These are phyloP conservation scores for Pterostichus madidus DNA, from an alignment of 2,888 invertebrate species.

Conservation along the genomic window DNA sequence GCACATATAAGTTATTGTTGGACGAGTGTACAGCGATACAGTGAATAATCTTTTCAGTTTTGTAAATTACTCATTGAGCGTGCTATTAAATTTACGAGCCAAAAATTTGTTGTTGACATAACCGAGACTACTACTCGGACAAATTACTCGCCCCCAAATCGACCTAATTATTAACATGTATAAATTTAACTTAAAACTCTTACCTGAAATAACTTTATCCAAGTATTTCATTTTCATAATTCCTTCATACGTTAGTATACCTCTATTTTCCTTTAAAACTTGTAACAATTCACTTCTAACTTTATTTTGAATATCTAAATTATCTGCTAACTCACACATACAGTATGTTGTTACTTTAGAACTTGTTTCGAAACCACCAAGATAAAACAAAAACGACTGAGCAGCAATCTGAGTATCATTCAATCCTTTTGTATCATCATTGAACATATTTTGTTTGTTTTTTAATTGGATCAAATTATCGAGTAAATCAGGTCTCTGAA, in stretches of 20 bases:
- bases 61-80: no score
- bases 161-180: no score
- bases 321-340: slow-evolving; percentile 78
- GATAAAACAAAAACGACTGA: slow-evolving; percentile 79
- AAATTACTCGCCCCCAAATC: no score
- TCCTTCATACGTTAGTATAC: slow-evolving; percentile 77
- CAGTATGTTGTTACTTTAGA: slow-evolving; percentile 76
- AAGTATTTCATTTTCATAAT: slow-evolving; percentile 78
- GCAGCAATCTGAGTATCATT: slow-evolving; percentile 75
- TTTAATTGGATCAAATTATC: slow-evolving; percentile 5
- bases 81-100: no score
- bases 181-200: not conserved
- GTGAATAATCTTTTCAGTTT: no score
- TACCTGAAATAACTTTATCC: slow-evolving; percentile 75
- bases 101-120: no score
- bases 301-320: slow-evolving; percentile 76
- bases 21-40: no score
- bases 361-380: slow-evolving; percentile 79
- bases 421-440: not conserved
- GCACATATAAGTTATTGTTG: no score
- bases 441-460: not conserved
- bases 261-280: slow-evolving; percentile 74
- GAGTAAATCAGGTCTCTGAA: slow-evolving; percentile 68
- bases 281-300: slow-evolving; percentile 75
- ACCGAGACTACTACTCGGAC: no score